Conservation (phyloP, 2,113 vertebrate genomes). For the Mormyrus iriodes region DNA sequence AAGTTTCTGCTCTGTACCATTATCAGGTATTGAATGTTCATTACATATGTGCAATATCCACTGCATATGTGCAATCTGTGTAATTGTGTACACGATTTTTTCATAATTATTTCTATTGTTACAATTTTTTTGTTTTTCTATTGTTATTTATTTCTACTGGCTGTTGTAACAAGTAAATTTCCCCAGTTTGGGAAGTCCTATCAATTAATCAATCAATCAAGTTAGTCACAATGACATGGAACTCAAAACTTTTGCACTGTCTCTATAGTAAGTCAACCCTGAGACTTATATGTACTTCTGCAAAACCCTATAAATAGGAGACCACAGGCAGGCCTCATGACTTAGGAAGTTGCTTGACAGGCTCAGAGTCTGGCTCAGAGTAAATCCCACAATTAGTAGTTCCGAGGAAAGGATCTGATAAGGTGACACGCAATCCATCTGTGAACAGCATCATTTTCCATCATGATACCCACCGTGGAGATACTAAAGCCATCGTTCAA, state of each 20-base stretch:
- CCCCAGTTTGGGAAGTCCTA: neutral
- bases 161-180: neutral
- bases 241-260: neutral
- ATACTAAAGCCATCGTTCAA: neutral
- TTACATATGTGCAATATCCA: neutral
- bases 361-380: neutral
- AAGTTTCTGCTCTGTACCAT: neutral
- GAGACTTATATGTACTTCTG: neutral
- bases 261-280: neutral
- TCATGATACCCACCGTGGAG: neutral
- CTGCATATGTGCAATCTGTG: neutral
- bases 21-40: neutral
- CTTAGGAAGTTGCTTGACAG: neutral
- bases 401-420: slow-evolving; percentile 1
- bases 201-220: neutral
- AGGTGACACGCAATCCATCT: neutral
- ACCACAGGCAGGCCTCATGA: neutral
- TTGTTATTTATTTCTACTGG: neutral
- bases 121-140: neutral
- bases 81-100: neutral
- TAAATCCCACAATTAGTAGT: neutral
- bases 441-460: neutral
- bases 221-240: neutral
- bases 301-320: neutral
- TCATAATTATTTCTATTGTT: neutral